phyloP scores from a whole-genome alignment of 2,888 invertebrate species.

The Oxytorus armatus region DNA sequence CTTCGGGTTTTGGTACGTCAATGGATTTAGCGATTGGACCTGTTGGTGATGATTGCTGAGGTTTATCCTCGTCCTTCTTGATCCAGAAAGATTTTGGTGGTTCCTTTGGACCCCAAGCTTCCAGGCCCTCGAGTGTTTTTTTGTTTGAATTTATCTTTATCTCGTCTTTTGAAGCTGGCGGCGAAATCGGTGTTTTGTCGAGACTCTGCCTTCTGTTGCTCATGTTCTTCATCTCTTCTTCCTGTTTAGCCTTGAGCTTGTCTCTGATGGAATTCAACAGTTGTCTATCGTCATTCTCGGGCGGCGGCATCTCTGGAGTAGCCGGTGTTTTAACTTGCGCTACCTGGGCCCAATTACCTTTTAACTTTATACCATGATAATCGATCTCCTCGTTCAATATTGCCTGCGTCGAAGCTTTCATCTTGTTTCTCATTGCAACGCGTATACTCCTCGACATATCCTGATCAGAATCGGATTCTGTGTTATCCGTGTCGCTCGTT shows the following conservation, averaged over 20 bases:
- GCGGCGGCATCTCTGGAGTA: conserved; percentile 72
- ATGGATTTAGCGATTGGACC: conserved; percentile 72
- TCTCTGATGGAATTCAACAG: conserved; percentile 85
- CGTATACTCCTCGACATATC: conserved; percentile 88
- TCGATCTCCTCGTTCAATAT: conserved; percentile 84
- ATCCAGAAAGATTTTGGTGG: conserved; percentile 79
- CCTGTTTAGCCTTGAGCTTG: conserved; percentile 85
- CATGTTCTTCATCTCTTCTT: conserved; percentile 83
- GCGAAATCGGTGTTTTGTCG: conserved; percentile 50
- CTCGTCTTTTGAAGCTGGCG: conserved; percentile 37
- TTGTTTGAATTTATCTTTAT: conserved; percentile 49
- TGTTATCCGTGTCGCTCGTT: conserved; percentile 84
- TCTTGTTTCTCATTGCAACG: conserved; percentile 88
- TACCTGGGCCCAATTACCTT: conserved; percentile 84
- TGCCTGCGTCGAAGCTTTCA: conserved; percentile 85
- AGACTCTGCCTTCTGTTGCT: conserved; percentile 69
- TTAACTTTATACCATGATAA: conserved; percentile 81
- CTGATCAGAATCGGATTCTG: conserved; percentile 84
- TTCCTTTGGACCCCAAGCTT: conserved; percentile 81
- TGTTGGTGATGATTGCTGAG: conserved; percentile 56
- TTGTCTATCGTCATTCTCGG: conserved; percentile 84
- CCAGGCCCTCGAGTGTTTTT: conserved; percentile 72
- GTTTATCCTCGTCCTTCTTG: conserved; percentile 78
- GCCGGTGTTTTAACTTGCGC: conserved; percentile 75
- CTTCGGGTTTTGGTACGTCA: conserved; percentile 79